Evolutionary conservation across 1,140 invertebrate genomes (phyloP).

Genomic region (Ectropis grisescens): DNA sequence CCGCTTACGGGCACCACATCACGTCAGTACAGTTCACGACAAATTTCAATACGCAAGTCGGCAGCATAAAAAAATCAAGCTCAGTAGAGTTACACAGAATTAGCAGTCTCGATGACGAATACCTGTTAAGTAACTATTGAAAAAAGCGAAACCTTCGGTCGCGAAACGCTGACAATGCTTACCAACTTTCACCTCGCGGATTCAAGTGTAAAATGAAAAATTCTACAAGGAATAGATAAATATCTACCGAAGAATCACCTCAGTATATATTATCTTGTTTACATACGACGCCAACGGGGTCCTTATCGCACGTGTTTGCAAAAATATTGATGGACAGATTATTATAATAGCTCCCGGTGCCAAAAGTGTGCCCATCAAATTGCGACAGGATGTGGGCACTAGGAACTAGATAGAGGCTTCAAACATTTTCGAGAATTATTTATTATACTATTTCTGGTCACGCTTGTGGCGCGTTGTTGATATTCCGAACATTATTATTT

Average conservation of each 20-base stretch:
- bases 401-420: conserved; percentile 29
- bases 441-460: conserved; percentile 60
- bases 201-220: conserved; percentile 21
- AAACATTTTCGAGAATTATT: conserved; percentile 48
- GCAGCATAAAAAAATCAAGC: too few relatives aligned
- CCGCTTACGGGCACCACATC: too few relatives aligned
- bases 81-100: conserved; percentile 2
- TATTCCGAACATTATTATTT: conserved; percentile 69
- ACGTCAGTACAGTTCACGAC: too few relatives aligned
- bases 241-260: too few relatives aligned
- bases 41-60: too few relatives aligned
- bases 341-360: too few relatives aligned
- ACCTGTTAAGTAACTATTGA: conserved; percentile 51
- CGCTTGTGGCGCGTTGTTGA: conserved; percentile 61
- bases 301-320: too few relatives aligned
- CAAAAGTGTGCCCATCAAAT: conserved; percentile 4
- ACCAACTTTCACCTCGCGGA: conserved; percentile 54
- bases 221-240: too few relatives aligned
- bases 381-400: conserved; percentile 21
- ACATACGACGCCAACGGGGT: too few relatives aligned
- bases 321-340: too few relatives aligned
- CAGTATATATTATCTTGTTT: too few relatives aligned
- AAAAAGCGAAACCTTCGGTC: conserved; percentile 58
- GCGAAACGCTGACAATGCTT: conserved; percentile 39
- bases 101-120: conserved; percentile 36